These are phyloP conservation scores for Eurosta solidaginis DNA, from an alignment of 1,140 invertebrate species.

Conservation along the genomic window DNA sequence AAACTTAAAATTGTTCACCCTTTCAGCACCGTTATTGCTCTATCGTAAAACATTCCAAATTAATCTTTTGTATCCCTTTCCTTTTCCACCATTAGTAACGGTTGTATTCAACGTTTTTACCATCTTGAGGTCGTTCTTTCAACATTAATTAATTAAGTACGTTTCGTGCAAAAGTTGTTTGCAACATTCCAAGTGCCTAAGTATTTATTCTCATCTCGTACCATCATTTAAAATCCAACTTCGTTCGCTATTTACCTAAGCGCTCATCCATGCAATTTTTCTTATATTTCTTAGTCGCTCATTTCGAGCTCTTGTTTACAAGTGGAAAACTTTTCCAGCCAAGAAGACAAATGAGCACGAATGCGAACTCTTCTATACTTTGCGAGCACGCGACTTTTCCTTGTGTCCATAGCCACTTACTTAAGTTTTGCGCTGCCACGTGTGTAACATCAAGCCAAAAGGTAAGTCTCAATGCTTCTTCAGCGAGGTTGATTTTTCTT, in stretches of 20 bases:
- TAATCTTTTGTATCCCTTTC: neutral
- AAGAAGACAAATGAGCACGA: slow-evolving; percentile 5
- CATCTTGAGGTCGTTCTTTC: neutral
- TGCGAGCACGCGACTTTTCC: neutral
- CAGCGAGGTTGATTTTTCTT: neutral
- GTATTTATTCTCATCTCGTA: neutral
- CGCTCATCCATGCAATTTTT: neutral
- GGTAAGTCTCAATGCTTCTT: neutral
- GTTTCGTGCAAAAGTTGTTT: slow-evolving; percentile 14
- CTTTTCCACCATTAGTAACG: neutral
- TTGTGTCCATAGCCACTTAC: neutral
- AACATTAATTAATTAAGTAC: slow-evolving; percentile 25
- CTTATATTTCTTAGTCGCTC: neutral
- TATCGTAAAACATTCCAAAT: neutral
- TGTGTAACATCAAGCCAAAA: neutral
- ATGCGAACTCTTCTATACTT: neutral
- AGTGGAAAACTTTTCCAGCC: slow-evolving; percentile 23
- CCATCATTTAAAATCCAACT: neutral
- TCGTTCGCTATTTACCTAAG: too few species aligned
- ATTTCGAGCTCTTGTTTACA: slow-evolving; percentile 14
- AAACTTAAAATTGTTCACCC: neutral
- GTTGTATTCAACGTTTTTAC: neutral
- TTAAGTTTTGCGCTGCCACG: neutral
- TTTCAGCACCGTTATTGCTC: neutral
- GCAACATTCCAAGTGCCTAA: neutral